Evolutionary conservation across 2,888 invertebrate genomes (phyloP).

Genomic region (Alloscopus bannaensis): DNA sequence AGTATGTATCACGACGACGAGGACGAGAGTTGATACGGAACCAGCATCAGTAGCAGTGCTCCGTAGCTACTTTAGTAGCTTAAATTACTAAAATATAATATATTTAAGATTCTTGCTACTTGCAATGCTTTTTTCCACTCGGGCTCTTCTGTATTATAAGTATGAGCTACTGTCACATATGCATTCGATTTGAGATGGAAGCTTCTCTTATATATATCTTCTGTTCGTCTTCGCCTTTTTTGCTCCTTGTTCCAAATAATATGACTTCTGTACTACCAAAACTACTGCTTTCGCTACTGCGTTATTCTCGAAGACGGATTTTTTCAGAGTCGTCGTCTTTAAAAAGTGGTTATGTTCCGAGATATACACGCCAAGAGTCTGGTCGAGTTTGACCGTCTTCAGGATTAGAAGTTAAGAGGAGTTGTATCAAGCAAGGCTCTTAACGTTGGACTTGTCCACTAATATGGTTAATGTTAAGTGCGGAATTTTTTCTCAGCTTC

Average conservation of each 20-base stretch:
- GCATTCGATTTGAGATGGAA: constrained; percentile 23
- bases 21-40: constrained; percentile 20
- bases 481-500: constrained; percentile 16
- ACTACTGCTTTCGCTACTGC: constrained; percentile 54
- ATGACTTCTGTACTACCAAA: constrained; percentile 61
- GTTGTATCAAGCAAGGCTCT: no score
- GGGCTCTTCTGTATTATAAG: constrained; percentile 17
- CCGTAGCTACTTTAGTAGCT: constrained; percentile 64
- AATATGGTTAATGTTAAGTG: constrained; percentile 12
- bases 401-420: no score
- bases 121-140: constrained; percentile 43
- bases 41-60: constrained; percentile 61
- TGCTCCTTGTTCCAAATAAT: constrained; percentile 57
- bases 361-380: no score
- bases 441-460: constrained; percentile 1
- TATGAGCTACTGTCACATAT: constrained; percentile 56
- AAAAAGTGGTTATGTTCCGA: no score
- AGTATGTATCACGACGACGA: no score
- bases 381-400: not conserved
- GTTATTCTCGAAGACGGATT: constrained; percentile 25
- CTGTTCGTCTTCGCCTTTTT: constrained; percentile 29
- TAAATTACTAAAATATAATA: constrained; percentile 66
- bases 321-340: no score
- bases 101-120: constrained; percentile 61
- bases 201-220: constrained; percentile 4